phyloP scores from a whole-genome alignment of 2,888 invertebrate species.

The Metellina segmentata region DNA sequence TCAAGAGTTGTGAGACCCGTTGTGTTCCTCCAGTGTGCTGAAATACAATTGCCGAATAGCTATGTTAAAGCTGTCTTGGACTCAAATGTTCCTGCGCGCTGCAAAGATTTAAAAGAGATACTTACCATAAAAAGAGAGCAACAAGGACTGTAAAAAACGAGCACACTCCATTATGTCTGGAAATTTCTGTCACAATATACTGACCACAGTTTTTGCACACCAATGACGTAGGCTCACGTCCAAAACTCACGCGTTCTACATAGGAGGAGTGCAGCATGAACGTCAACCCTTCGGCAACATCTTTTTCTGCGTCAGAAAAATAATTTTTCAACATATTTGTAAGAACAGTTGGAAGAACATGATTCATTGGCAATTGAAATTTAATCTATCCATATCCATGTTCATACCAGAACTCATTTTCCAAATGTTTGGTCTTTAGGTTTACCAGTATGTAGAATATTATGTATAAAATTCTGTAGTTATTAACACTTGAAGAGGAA shows the following conservation, averaged over 20 bases:
- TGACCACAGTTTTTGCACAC: slow-evolving; percentile 68
- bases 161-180: slow-evolving; percentile 69
- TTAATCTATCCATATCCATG: no score
- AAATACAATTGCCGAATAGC: neutral
- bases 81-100: no score
- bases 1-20: no score
- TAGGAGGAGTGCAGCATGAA: slow-evolving; percentile 40
- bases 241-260: slow-evolving; percentile 48
- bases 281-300: slow-evolving; percentile 28
- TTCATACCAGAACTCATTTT: no score
- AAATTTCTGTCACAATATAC: slow-evolving; percentile 60
- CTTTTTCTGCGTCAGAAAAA: slow-evolving; percentile 17
- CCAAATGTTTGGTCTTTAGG: no score
- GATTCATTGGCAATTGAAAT: neutral
- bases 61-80: neutral
- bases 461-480: no score
- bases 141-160: slow-evolving; percentile 62
- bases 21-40: neutral
- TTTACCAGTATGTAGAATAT: no score
- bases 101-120: neutral
- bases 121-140: slow-evolving; percentile 65
- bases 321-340: no score
- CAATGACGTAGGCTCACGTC: slow-evolving; percentile 47
- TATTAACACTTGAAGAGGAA: no score
- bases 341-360: neutral